A percentile compares a stretch with the other conserved stretches of the same genome.
phyloP scores from a whole-genome alignment of 2,113 vertebrate genomes.

The Gopherus evgoodei region DNA sequence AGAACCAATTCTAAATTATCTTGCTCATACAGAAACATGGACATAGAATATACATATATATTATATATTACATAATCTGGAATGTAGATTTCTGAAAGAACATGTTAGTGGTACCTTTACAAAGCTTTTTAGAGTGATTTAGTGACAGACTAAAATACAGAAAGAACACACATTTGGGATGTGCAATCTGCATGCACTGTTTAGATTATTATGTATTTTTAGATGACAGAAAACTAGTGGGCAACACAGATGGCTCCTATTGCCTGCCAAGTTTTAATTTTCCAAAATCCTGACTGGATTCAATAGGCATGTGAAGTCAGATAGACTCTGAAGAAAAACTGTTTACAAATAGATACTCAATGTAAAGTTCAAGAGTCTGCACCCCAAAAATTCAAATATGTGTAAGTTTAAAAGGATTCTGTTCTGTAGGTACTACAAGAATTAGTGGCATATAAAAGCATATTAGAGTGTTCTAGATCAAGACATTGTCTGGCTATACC shows the following conservation, averaged over 20 bases:
- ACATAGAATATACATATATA: neutral
- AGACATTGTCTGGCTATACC: neutral
- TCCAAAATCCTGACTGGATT: neutral
- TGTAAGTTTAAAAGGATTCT: neutral
- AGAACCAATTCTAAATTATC: neutral
- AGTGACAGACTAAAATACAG: neutral
- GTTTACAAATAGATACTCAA: neutral
- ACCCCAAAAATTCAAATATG: neutral
- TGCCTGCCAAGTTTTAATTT: neutral
- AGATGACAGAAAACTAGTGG: neutral
- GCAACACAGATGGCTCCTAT: neutral
- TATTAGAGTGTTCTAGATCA: neutral
- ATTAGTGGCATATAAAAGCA: neutral
- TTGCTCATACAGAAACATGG: neutral
- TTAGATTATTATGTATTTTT: constrained; percentile 46
- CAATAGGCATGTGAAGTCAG: neutral
- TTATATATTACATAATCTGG: too few relatives aligned
- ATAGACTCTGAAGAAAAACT: neutral
- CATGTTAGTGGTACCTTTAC: neutral
- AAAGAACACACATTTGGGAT: constrained; percentile 12
- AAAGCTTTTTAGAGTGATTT: neutral
- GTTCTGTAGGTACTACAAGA: neutral
- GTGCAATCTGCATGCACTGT: constrained; percentile 33
- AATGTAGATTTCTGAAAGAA: neutral
- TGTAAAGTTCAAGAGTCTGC: neutral